Evolutionary conservation across 2,113 vertebrate genomes (phyloP).

Genomic region (Mustelus asterias): DNA sequence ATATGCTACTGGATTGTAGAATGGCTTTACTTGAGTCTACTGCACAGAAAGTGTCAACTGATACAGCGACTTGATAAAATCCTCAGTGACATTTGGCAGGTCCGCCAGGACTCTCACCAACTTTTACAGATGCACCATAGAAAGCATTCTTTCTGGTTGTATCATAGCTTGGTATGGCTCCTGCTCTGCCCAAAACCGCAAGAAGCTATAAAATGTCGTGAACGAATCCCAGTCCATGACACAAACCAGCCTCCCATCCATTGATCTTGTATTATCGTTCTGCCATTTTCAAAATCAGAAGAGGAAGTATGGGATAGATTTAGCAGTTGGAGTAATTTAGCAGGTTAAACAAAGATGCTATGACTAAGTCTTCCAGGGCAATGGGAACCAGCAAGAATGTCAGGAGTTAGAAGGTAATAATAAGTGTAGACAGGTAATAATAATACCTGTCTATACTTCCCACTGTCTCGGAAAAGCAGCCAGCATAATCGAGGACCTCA

Average conservation of each 20-base stretch:
- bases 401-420: no score
- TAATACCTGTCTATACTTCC: no score
- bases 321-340: background rate
- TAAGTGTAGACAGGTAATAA: background rate
- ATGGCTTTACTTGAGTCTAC: background rate
- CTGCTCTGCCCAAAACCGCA: no score
- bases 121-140: no score
- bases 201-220: no score
- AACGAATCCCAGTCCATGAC: no score
- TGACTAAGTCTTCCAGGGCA: background rate
- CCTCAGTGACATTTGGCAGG: background rate
- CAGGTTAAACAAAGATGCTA: background rate
- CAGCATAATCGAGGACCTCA: no score
- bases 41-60: background rate
- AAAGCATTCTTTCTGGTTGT: no score
- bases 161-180: no score
- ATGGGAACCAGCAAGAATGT: background rate
- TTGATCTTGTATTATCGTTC: background rate
- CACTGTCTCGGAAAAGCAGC: no score
- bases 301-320: background rate
- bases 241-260: no score
- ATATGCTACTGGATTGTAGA: background rate
- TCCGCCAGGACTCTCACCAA: no score
- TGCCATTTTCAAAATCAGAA: background rate
- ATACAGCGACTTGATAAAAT: background rate